Evolutionary conservation across 2,797 vertebrate genomes (phyloP), one percentile per base, ranked within the genome.

Genomic region (Poeciliopsis gracilis): DNA sequence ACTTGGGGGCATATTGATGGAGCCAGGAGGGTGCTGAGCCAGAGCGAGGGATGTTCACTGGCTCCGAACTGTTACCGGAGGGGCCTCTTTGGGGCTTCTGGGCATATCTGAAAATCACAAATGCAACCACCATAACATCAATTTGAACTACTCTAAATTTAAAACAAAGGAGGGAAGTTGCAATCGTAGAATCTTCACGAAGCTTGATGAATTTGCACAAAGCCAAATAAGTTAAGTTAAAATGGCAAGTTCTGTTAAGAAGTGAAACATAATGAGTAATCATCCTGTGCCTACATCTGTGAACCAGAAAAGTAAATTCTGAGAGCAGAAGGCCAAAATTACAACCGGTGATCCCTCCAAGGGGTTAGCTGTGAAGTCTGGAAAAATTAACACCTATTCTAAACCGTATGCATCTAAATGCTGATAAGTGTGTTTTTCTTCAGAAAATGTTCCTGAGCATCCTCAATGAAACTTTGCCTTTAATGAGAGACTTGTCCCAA

Each of bases 401-500:
- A 76, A 84, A 88, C 87, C 30, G 12, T 78, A 83, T 61, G 86
- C 49, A 4, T 85, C 83, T 92, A 91, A 92, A 86, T 72, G 85
- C 75, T 87, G 84, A 87, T 93, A 93, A 92, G 92, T 93, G 90
- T 91, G 92, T 89, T 89, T 90, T 87, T 88, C 66, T 9, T 72
- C 25, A 43, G 78, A 87, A 82, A 87, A 79, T 90, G 84, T 88
- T 89, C 88, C 78, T 87, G 69, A 77, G 76, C 82, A 49, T 83
- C 78, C 71, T 13, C 36, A 49, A 89, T 82, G 84, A 91, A 87
- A 83, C 84, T 90, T 86, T 87, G 75, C 83, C 89, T 90, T 86
- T 94, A 96, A 95, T 96, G 93, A 95, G 94, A 93, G 92, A 92
- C 91, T 92, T 93, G 95, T 95, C 94, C 94, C 92, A 91, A 94